Evolutionary conservation across 2,888 invertebrate genomes (phyloP), one percentile per base, ranked within the genome.

Genomic region (Bruchidius siliquastri): DNA sequence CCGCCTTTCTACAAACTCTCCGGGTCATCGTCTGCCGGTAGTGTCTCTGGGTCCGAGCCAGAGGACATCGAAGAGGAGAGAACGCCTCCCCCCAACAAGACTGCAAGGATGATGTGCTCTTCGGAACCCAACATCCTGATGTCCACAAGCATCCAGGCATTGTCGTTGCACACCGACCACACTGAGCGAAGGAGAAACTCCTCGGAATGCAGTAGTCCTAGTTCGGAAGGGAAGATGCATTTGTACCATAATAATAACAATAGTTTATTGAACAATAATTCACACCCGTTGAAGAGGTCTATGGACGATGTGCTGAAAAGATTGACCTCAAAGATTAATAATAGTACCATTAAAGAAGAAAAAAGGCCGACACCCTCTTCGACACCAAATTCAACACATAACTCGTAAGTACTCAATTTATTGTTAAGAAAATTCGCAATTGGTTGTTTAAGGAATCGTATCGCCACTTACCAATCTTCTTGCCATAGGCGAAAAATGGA

Each of bases 261-360:
- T 84, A 90, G 89, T 86, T 90, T 90, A 83, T 86, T 91, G 85
- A 87, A 89, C 83, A 91, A 91, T 83, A 91, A 91, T 81, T 88
- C 87, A 79, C 90, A 89, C 74, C 90, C 91, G 76, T 89, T 90
- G 80, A 94, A 94, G 87, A 89, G 93, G 86, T 94, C 95, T 76
- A 96, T 96, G 96, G 96, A 96, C 88, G 95, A 96, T 88, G 96
- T 96, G 69, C 89, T 96, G 72, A 94, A 95, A 87, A 91, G 94
- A 86, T 89, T 90, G 81, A 95, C 94, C 78, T 94, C 94, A 77
- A 96, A 95, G 88, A 94, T 94, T 91, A 92, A 93, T 85, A 92
- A 91, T 85, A 93, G 92, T 83, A 92, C 92, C 68, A 89, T 92
- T 77, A 91, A 92, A 77, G 91, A 92, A 81, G 92, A 93, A 84